Evolutionary conservation across 2,888 invertebrate species (phyloP), one percentile per base, ranked within the genome.

Genomic region (Parelbella ahira): DNA sequence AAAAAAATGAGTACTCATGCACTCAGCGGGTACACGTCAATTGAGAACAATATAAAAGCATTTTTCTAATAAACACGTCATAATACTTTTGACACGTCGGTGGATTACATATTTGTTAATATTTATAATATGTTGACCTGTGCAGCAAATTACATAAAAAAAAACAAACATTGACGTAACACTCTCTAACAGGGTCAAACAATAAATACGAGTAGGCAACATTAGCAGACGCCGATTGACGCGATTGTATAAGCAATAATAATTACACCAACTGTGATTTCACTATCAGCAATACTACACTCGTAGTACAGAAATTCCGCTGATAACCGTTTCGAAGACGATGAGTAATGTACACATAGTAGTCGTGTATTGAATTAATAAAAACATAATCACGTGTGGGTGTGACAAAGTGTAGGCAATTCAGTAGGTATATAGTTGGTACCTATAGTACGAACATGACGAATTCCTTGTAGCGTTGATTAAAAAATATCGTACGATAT

Each of bases 401-500:
- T 6, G 34, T 34, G 34, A 29, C 15, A 29, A 6, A 11, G 10
- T 6, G 10, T 13, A 8, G 53, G 60, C 60, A 63, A 64, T 62
- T 30, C 44, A 11, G 30, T 3, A 54, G 53, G 58, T 44, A 10
- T 21, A 29, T 18, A 18, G 24, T 25, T 10, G 25, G 10, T 7
- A 20, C 4, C 15, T 36, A 18, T 3, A 12, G 19, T 25, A 12
- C n/a, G 32, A 30, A 11, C 18, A 24, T 39, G 39, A 41, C 25
- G 29, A 33, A 42, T 23, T 52, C 55, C 13, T 12, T 53, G 47
- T 37, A 29, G 50, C 37, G 50, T 56, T 61, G 58, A 33, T n/a
- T 33, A 66, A 65, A 55, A 68, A 68, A 66, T 57, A 81, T 82
- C 78, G 65, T 78, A 73, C 74, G 82, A 81, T 76, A 46, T 68